A percentile compares a stretch with the other conserved stretches of the same genome.
Evolutionary conservation across 1,140 invertebrate species (phyloP).

Genomic region (Saccostrea cuccullata): DNA sequence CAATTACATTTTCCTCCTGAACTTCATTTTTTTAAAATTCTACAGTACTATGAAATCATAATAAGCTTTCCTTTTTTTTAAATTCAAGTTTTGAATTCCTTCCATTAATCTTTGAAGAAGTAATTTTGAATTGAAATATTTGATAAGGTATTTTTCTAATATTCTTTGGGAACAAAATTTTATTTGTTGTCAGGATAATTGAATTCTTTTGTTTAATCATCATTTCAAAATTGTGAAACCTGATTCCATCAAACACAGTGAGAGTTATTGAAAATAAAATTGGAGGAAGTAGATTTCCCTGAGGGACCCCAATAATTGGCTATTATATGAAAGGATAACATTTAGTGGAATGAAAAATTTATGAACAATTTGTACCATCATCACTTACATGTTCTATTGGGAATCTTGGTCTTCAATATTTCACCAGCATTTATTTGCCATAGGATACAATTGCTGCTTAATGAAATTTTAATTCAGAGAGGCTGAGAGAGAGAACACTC

Average conservation of each 20-base stretch:
- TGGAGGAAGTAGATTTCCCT: not conserved
- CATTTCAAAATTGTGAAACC: not conserved
- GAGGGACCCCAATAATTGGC: not conserved
- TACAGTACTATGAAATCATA: too few species aligned
- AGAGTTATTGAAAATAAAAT: conserved; percentile 4
- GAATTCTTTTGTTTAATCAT: too few species aligned
- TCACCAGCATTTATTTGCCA: not conserved
- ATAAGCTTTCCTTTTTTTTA: too few species aligned
- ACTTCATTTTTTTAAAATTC: too few species aligned
- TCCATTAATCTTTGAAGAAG: too few species aligned
- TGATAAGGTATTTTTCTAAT: too few species aligned
- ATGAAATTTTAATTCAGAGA: not conserved
- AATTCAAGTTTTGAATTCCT: too few species aligned
- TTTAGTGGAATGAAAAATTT: conserved; percentile 16
- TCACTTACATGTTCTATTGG: not conserved
- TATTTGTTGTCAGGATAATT: too few species aligned
- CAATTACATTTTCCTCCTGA: too few species aligned
- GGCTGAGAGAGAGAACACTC: not conserved
- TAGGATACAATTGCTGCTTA: not conserved
- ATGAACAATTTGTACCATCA: conserved; percentile 21
- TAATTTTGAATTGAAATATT: too few species aligned
- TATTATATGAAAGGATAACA: conserved; percentile 19
- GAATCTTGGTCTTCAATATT: not conserved
- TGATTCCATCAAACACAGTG: not conserved
- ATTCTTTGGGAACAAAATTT: too few species aligned